Percentiles rank a stretch among this genome's conserved stretches.
Conservation (phyloP, 23 tunicate genomes). For the Diplosoma virens region DNA sequence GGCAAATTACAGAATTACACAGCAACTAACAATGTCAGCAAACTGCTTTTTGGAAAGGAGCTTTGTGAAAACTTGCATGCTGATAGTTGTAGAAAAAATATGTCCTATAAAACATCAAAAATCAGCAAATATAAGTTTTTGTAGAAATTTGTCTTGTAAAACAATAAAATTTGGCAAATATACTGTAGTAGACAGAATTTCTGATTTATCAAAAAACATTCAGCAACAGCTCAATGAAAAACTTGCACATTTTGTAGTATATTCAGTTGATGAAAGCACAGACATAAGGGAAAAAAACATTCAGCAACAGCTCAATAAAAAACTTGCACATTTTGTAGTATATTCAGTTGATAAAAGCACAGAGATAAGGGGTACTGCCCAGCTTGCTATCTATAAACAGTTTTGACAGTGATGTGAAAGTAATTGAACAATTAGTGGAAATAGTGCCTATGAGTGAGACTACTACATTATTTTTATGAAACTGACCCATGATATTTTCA, state of each 20-base stretch:
- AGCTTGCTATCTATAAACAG: not conserved
- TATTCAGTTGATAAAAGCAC: not conserved
- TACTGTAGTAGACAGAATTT: not conserved
- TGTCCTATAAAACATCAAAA: not conserved
- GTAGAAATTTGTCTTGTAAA: too few relatives aligned
- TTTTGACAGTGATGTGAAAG: not conserved
- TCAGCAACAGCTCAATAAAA: not conserved
- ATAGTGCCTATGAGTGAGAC: not conserved
- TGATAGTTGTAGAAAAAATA: not conserved
- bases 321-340: too few relatives aligned
- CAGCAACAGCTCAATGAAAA: not conserved
- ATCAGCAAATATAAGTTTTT: not conserved
- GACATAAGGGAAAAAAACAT: not conserved
- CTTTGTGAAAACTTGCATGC: conserved; percentile 15
- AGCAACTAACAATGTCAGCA: conserved; percentile 1
- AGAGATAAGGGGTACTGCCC: not conserved
- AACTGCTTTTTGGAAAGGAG: not conserved
- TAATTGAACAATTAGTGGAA: conserved; percentile 8
- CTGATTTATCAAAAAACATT: not conserved
- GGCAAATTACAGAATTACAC: not conserved
- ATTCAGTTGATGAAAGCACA: not conserved
- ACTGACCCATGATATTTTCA: too few relatives aligned
- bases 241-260: too few relatives aligned
- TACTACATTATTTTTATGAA: not conserved
- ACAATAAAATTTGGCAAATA: too few relatives aligned